Conservation (phyloP, 2,888 invertebrate species). For the Drosophila austrosaltans region DNA sequence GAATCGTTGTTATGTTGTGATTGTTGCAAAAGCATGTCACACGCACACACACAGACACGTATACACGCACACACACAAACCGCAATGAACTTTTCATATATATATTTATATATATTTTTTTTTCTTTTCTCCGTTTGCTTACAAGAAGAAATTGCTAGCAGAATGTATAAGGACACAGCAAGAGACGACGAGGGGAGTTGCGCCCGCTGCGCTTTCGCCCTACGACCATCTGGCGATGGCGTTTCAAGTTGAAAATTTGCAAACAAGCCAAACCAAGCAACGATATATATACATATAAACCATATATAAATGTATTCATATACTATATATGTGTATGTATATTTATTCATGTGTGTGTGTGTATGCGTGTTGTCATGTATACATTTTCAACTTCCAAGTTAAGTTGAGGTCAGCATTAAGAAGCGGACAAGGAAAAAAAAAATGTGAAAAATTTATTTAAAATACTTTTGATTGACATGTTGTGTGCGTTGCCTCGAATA, state of each 20-base stretch:
- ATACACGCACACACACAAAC: slow-evolving; percentile 40
- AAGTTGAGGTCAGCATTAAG: slow-evolving; percentile 29
- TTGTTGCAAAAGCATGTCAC: slow-evolving; percentile 43
- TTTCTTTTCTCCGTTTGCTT: slow-evolving; percentile 36
- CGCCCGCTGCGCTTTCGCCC: slow-evolving; percentile 53
- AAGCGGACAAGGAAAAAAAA: slow-evolving; percentile 10
- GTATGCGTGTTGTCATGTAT: slow-evolving; percentile 5
- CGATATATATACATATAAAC: slow-evolving; percentile 52
- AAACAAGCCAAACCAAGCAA: slow-evolving; percentile 62
- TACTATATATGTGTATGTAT: slow-evolving; percentile 4
- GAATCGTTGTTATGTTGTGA: slow-evolving; percentile 26
- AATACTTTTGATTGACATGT: slow-evolving; percentile 1
- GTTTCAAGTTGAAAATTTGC: slow-evolving; percentile 74
- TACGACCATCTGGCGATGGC: slow-evolving; percentile 60
- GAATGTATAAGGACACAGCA: not conserved
- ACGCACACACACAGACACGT: slow-evolving; percentile 26
- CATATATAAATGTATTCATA: slow-evolving; percentile 44
- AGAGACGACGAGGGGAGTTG: slow-evolving; percentile 16
- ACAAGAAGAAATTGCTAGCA: slow-evolving; percentile 30
- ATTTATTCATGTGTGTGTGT: not conserved
- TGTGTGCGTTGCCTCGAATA: not conserved
- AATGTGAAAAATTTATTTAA: not conserved
- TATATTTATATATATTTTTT: not conserved
- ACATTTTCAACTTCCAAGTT: slow-evolving; percentile 33
- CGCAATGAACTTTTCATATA: slow-evolving; percentile 53